These are phyloP conservation scores for Idris sp. DNA, from an alignment of 1,140 invertebrate species.

Conservation along the genomic window DNA sequence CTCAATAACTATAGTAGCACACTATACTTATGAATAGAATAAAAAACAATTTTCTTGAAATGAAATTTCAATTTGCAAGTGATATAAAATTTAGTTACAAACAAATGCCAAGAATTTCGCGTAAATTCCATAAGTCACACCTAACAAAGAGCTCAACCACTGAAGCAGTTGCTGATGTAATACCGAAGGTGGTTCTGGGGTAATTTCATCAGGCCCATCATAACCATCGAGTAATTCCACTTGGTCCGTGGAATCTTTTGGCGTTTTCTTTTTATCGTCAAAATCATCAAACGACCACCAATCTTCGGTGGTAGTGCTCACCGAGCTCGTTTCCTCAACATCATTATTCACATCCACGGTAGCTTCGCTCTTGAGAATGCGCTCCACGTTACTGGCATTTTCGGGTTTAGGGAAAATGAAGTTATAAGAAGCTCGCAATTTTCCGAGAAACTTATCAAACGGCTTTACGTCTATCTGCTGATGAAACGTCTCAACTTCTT, in stretches of 20 bases:
- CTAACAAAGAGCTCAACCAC: conserved; percentile 66
- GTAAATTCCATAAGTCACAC: conserved; percentile 62
- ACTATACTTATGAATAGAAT: too few species aligned
- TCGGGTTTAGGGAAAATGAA: conserved; percentile 68
- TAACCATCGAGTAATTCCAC: conserved; percentile 61
- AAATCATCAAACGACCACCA: conserved; percentile 58
- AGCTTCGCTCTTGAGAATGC: too few species aligned
- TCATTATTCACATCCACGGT: conserved; percentile 8
- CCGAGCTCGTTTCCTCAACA: conserved; percentile 13
- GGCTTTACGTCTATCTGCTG: conserved; percentile 59
- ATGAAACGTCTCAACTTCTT: conserved; percentile 61
- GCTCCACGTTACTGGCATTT: conserved; percentile 65
- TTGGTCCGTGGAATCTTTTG: conserved; percentile 37
- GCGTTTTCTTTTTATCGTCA: conserved; percentile 38
- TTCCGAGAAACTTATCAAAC: conserved; percentile 67
- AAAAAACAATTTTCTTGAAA: too few species aligned
- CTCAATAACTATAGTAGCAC: too few species aligned
- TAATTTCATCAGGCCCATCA: conserved; percentile 52
- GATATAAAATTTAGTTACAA: conserved; percentile 20
- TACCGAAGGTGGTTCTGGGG: conserved; percentile 49
- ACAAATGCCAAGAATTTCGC: conserved; percentile 50
- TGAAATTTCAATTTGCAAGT: background rate
- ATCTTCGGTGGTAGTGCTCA: conserved; percentile 47
- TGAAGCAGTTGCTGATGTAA: conserved; percentile 64
- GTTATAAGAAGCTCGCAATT: conserved; percentile 70